phyloP scores from a whole-genome alignment of 2,113 vertebrate genomes.

The Mobula hypostoma region DNA sequence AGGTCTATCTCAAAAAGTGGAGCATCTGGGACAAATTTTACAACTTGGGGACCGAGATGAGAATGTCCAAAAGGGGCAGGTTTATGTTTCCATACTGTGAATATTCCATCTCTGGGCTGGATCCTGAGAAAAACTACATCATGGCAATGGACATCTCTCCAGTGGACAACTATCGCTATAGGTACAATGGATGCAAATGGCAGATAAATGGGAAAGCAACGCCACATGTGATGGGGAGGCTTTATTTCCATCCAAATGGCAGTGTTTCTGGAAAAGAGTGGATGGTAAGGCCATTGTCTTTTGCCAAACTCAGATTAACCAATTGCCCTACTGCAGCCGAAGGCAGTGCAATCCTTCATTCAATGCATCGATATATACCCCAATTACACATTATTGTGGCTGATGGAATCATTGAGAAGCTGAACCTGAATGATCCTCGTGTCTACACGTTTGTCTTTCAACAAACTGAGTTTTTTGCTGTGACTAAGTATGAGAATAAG shows the following conservation, averaged over 20 bases:
- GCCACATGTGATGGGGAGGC: conserved; percentile 2
- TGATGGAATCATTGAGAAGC: neutral
- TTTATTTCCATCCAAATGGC: conserved; percentile 27
- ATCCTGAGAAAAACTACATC: conserved; percentile 21
- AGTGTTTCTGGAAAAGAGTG: neutral
- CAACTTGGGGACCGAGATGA: conserved; percentile 31
- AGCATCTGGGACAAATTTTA: conserved; percentile 33
- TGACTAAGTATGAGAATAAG: conserved; percentile 30
- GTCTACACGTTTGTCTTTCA: neutral
- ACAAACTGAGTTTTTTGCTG: conserved; percentile 31
- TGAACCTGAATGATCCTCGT: neutral
- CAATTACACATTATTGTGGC: conserved; percentile 20
- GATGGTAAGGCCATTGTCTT: conserved; percentile 1
- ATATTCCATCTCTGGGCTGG: neutral
- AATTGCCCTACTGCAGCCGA: conserved; percentile 8
- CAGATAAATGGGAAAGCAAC: conserved; percentile 23
- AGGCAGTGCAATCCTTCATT: conserved; percentile 21
- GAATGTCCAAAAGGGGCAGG: conserved; percentile 9
- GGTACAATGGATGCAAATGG: conserved; percentile 27
- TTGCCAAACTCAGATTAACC: conserved; percentile 8
- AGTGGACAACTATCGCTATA: conserved; percentile 4
- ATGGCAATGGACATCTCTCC: conserved; percentile 32
- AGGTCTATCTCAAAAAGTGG: conserved; percentile 23
- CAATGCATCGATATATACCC: conserved; percentile 21
- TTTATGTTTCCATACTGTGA: conserved; percentile 35